Base-by-base conservation (phyloP, 2,797 vertebrate genomes). In the Coregonus ussuriensis region DNA sequence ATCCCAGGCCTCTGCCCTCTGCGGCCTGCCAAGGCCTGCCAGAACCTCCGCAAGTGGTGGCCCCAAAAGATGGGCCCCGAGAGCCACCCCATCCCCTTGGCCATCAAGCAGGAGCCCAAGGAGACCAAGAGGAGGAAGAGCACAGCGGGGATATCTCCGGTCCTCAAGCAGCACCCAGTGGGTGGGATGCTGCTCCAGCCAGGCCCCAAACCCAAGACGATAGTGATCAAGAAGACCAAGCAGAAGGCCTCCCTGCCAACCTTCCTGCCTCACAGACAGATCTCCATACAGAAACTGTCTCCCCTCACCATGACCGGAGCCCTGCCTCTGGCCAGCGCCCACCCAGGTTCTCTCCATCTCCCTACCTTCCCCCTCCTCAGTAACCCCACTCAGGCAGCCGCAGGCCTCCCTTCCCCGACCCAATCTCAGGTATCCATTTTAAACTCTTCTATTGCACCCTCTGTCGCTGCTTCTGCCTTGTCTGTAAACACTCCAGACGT, bases 391-490 rank as follows among this genome's bases (percentile, higher is more conserved):
- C 95, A 95, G 91, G 94, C 95, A 92, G 90, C 92, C 86, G 88
- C 86, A 90, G 93, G 92, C 88, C 88, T 88, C 77, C 83, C 89
- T 89, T 89, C 91, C 91, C 91, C 90, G 87, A 91, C 90, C 93
- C 91, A 95, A 93, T 94, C 97, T 98, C 97, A 98, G 97, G 98
- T 97, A 98, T 95, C 93, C 91, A 89, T 91, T 88, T 87, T 89
- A 66, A 92, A 85, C 81, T 84, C 90, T 83, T 90, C 89, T 87
- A 80, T 84, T 77, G 88, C 80, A 82, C 84, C 90, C 80, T 84
- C 83, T 86, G 89, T 89, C 79, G 84, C 77, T 74, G 71, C 79
- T 85, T 85, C 87, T 84, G 77, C 85, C 81, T 74, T 84, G 80
- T 84, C 91, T 84, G 90, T 85, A 91, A 92, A 88, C 82, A 77